Base-by-base conservation (phyloP, 2,797 vertebrate species). In the Molossus molossus region DNA sequence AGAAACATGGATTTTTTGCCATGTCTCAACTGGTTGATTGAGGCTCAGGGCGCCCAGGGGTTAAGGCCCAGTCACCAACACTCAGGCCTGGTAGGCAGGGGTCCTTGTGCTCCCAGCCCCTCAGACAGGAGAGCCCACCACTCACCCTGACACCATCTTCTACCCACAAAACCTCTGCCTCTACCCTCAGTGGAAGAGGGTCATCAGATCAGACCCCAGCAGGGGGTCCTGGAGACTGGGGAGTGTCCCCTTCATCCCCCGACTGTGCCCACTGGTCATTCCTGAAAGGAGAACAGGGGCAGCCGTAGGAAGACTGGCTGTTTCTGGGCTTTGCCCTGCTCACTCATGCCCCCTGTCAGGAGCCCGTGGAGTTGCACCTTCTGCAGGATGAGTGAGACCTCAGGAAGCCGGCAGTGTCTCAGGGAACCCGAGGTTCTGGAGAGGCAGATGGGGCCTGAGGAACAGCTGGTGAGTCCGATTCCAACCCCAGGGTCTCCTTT, bases 291-390 rank as follows among this genome's bases (percentile, higher is more conserved):
- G 10, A 65, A 50, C 4, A 29, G 25, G 9, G 65, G 70, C 37
- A 40, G 45, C 8, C 4, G 0, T 18, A n/a, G 58, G 45, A 6
- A 37, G 0, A 0, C 29, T 27, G 69, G 29, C 53, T 83, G 4
- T 29, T 40, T 67, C 18, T 60, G 25, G 12, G 5, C 21, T 48
- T 9, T 53, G 67, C 9, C 48, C 33, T 80, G 6, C 64, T 94
- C 11, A 95, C 70, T 33, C 53, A 7, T 45, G 3, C 70, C 6
- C 0, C 37, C 33, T 87, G 75, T 65, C 33, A 98, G 97, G 23
- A 72, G 0, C 33, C 94, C 55, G 0, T 97, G 96, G 95, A 91
- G 85, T 17, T 98, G 98, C 60, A 97, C 88, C 50, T 97, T 96
- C 92, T 98, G 98, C 92, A 86, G 27, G 60, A 33, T 80, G 5